Percentiles rank a stretch among this genome's conserved stretches.
Evolutionary conservation across 2,113 vertebrate species (phyloP).

Genomic region (Salminus brasiliensis): DNA sequence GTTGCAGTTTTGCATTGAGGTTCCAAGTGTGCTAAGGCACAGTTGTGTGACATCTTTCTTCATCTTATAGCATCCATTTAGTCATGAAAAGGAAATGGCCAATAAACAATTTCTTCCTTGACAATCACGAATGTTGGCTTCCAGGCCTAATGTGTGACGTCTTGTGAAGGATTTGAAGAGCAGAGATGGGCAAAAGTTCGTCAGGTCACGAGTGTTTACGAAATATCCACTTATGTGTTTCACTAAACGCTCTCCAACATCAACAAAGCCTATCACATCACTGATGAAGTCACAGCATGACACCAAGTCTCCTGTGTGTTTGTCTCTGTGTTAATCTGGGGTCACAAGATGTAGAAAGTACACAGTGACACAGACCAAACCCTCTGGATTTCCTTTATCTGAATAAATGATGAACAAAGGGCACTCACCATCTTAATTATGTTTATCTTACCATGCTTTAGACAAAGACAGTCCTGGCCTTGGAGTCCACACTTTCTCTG

Average conservation of each 20-base stretch:
- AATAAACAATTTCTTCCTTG: slow-evolving; percentile 12
- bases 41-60: neutral
- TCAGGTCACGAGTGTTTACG: slow-evolving; percentile 36
- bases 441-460: neutral
- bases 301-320: neutral
- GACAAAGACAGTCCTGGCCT: neutral
- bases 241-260: slow-evolving; percentile 16
- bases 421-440: slow-evolving; percentile 6
- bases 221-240: slow-evolving; percentile 29
- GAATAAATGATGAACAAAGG: slow-evolving; percentile 13
- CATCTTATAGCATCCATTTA: neutral
- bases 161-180: neutral
- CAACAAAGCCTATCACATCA: slow-evolving; percentile 39
- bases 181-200: slow-evolving; percentile 7
- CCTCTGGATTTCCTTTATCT: neutral
- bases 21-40: neutral
- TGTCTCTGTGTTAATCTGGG: neutral
- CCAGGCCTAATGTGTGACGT: neutral
- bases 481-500: neutral
- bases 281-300: slow-evolving; percentile 12
- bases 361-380: neutral
- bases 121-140: neutral
- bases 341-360: neutral
- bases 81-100: slow-evolving; percentile 19
- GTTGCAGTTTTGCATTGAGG: neutral